Evolutionary conservation across 2,888 invertebrate species (phyloP), one percentile per base, ranked within the genome.

Genomic region (Drosophila planitibia): DNA sequence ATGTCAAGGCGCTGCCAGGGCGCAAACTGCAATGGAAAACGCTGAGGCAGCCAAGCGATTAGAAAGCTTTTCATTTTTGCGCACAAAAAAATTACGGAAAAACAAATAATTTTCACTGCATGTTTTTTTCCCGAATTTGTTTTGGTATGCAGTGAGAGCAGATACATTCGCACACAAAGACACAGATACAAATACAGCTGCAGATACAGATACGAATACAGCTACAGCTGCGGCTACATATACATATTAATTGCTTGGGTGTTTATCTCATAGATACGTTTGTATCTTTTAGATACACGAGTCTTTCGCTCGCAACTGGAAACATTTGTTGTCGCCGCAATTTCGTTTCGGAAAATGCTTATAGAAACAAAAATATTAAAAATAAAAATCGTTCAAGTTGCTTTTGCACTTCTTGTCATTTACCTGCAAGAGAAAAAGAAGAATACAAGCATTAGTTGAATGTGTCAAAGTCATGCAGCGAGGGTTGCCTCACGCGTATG

Each of bases 1-100:
- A 89, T 89, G 84, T 87, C 89, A 85, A 87, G 90, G 88, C 89
- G 72, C 72, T 83, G 84, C 65, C 86, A 84, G 81, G 79, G 82
- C 83, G 70, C 68, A 82, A 87, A 85, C 88, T 85, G 85, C 85
- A 85, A 80, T 81, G 79, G 78, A 73, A 77, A 80, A 58, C 54
- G 69, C 61, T 37, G 55, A 69, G 58, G 81, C 89, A 82, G 73
- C 79, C 73, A 87, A 82, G 76, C 89, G 89, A 83, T 84, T 89
- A 87, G 84, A 84, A 89, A 84, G 84, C 84, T 84, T 84, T 84
- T 89, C 87, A 87, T 79, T 84, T 86, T 81, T 70, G 88, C 76
- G 76, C 83, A 83, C 47, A 47, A 25, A 16, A 47, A 79, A 79
- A 60, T 82, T 85, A 78, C 84, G 82, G 87, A 81, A 84, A 88